phyloP scores from a whole-genome alignment of 2,113 vertebrate genomes.

The Halichoerus grypus region DNA sequence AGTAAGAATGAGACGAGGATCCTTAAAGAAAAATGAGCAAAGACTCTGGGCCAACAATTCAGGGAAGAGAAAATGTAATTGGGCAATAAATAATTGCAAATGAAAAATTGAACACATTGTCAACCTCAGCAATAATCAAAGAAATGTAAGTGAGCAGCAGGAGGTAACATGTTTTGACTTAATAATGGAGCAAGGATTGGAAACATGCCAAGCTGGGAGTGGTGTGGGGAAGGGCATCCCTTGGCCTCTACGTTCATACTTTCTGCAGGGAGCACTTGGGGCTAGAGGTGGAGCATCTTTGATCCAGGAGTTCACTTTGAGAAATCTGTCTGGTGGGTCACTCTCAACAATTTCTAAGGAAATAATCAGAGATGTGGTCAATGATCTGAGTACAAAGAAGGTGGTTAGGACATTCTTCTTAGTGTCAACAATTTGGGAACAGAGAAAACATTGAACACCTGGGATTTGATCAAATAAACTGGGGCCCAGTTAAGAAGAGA shows the following conservation, averaged over 20 bases:
- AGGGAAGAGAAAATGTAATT: not conserved
- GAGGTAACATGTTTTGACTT: not conserved
- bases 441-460: not conserved
- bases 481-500: not conserved
- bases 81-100: not conserved
- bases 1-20: not conserved
- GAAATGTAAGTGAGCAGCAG: not conserved
- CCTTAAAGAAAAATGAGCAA: not conserved
- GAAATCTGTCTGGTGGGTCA: not conserved
- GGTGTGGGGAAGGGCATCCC: rapidly evolving
- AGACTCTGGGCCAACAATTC: not conserved
- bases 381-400: not conserved
- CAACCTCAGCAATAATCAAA: not conserved
- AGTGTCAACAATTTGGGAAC: not conserved
- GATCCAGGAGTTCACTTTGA: not conserved
- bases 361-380: not conserved
- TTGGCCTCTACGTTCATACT: not conserved
- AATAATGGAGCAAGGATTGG: not conserved
- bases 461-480: not conserved
- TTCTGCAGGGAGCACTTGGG: not conserved
- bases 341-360: not conserved
- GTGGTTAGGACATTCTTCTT: not conserved
- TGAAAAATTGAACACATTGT: not conserved
- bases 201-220: not conserved
- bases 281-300: not conserved